Evolutionary conservation across 2,888 invertebrate genomes (phyloP).

Genomic region (Leptinotarsa tumamoca): DNA sequence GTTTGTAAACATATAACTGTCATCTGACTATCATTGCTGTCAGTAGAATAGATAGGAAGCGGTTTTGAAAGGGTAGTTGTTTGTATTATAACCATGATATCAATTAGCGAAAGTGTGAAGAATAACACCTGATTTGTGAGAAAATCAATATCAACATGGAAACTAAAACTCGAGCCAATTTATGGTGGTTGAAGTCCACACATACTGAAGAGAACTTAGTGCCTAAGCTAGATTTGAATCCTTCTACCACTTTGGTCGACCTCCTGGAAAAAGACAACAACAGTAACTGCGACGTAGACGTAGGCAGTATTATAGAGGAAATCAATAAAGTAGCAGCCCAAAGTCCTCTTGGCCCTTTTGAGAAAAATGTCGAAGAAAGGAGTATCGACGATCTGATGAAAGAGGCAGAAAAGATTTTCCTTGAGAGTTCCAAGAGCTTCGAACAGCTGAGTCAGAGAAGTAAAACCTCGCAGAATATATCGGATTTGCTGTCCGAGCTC

Average conservation of each 20-base stretch:
- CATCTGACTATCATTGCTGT: no score
- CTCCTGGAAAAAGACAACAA: conserved; percentile 62
- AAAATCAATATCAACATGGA: conserved; percentile 61
- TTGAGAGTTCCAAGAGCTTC: conserved; percentile 66
- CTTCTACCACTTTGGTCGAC: conserved; percentile 61
- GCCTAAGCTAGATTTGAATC: conserved; percentile 54
- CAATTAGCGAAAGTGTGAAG: conserved; percentile 2
- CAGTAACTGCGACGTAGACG: conserved; percentile 70
- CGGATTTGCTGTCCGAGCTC: conserved; percentile 56
- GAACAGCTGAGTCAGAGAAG: conserved; percentile 65
- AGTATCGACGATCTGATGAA: conserved; percentile 72
- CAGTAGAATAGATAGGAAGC: no score
- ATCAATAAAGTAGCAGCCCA: conserved; percentile 71
- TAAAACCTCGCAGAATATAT: conserved; percentile 63
- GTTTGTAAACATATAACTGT: no score
- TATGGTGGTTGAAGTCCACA: conserved; percentile 63
- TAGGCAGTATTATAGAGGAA: conserved; percentile 77
- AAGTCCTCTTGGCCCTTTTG: conserved; percentile 65
- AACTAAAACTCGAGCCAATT: conserved; percentile 53
- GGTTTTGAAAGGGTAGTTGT: neutral
- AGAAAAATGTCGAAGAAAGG: conserved; percentile 66
- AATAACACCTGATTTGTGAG: conserved; percentile 36
- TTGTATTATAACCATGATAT: neutral
- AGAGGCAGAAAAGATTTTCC: conserved; percentile 70
- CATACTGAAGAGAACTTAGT: conserved; percentile 48